Percentiles rank a stretch among this genome's conserved stretches.
Conservation (phyloP, 1,140 invertebrate genomes). For the Magallana ariakensis region DNA sequence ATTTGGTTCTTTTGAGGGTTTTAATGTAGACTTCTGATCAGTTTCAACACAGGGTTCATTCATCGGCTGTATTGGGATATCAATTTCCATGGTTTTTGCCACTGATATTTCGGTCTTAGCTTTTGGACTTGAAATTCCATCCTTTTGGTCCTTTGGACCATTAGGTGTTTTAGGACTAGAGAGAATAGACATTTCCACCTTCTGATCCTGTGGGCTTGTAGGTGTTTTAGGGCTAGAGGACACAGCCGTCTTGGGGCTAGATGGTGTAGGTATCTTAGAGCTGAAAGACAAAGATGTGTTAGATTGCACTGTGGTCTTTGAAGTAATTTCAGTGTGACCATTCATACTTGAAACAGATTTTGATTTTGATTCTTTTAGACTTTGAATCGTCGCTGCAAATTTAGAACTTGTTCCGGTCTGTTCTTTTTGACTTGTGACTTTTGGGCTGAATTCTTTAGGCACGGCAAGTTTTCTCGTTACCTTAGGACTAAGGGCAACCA, state of each 20-base stretch:
- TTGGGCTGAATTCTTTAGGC: slow-evolving; percentile 7
- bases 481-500: not conserved
- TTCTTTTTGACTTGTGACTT: not conserved
- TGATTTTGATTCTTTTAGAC: not conserved
- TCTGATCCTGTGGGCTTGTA: not conserved
- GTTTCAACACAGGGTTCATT: not conserved
- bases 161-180: not conserved
- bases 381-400: not conserved
- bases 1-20: slow-evolving; percentile 7
- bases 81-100: not conserved
- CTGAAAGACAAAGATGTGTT: too few species aligned
- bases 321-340: not conserved
- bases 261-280: too few species aligned
- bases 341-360: not conserved
- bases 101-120: not conserved
- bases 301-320: not conserved
- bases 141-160: too few species aligned
- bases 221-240: not conserved
- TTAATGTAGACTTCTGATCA: not conserved
- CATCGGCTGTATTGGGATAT: not conserved
- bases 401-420: not conserved
- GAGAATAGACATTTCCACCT: too few species aligned
- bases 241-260: not conserved
- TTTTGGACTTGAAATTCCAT: not conserved
- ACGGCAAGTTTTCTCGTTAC: not conserved